phyloP scores from a whole-genome alignment of 2,797 vertebrate genomes.

The Sebastes taczanowskii region DNA sequence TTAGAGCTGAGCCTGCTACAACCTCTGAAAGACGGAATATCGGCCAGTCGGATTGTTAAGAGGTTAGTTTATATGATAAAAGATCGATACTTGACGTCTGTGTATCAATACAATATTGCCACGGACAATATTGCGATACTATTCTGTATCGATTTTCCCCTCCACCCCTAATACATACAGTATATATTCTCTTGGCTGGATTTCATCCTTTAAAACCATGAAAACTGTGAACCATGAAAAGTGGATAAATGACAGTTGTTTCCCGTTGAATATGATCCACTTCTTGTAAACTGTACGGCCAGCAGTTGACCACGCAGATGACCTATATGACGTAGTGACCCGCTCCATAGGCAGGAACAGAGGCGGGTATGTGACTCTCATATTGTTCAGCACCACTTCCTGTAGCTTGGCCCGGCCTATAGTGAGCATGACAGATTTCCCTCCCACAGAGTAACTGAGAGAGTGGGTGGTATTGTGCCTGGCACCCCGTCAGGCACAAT shows the following conservation, averaged over 20 bases:
- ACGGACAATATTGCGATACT: too few relatives aligned
- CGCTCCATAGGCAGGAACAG: not conserved
- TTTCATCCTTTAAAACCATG: not conserved
- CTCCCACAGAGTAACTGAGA: conserved; percentile 35
- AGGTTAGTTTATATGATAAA: too few relatives aligned
- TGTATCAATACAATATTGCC: too few relatives aligned
- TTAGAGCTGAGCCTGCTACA: too few relatives aligned
- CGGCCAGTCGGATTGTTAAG: too few relatives aligned
- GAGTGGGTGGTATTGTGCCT: conserved; percentile 43
- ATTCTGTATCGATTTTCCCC: too few relatives aligned
- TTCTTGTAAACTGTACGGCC: conserved; percentile 13
- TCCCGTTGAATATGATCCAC: not conserved
- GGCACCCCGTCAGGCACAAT: conserved; percentile 13
- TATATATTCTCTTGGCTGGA: not conserved
- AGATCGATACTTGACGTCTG: too few relatives aligned
- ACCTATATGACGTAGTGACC: conserved; percentile 13
- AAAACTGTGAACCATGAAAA: not conserved
- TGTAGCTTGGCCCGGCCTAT: conserved; percentile 5
- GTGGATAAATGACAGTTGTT: not conserved
- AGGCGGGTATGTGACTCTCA: conserved; percentile 17
- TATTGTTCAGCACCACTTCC: conserved; percentile 53
- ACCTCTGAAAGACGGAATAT: too few relatives aligned
- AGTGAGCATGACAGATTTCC: conserved; percentile 37
- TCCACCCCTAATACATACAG: too few relatives aligned
- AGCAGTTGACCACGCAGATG: conserved; percentile 30